Evolutionary conservation across 2,888 invertebrate species (phyloP).

Genomic region (Laspeyria flexula): DNA sequence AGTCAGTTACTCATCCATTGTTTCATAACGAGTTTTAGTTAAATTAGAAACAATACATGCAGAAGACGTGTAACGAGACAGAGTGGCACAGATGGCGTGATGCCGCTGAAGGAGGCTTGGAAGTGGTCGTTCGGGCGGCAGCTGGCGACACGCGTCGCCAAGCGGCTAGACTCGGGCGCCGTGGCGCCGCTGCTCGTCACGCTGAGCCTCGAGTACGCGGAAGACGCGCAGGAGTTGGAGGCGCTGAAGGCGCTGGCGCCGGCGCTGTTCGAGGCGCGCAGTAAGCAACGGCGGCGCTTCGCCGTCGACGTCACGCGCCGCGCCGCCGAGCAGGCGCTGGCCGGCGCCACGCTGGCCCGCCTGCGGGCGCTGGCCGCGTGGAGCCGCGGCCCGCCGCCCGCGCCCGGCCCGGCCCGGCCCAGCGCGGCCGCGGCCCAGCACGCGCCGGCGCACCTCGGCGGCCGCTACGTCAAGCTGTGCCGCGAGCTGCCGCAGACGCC

Average conservation of each 20-base stretch:
- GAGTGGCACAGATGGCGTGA: constrained; percentile 70
- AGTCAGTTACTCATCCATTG: constrained; percentile 55
- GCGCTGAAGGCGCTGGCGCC: constrained; percentile 74
- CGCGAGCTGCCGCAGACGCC: constrained; percentile 96
- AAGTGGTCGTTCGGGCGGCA: constrained; percentile 89
- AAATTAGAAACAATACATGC: no score
- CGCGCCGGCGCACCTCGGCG: constrained; percentile 88
- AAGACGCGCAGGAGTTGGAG: constrained; percentile 84
- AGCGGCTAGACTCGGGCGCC: constrained; percentile 85
- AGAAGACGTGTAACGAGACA: no score
- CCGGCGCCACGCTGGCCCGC: constrained; percentile 68
- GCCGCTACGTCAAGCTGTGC: constrained; percentile 91
- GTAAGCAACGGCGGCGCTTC: constrained; percentile 70
- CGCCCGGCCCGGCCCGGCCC: constrained; percentile 46
- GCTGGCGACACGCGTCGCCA: constrained; percentile 84
- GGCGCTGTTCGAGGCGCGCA: constrained; percentile 67
- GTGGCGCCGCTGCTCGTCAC: constrained; percentile 87
- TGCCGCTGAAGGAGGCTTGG: constrained; percentile 92
- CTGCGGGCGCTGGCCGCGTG: constrained; percentile 25
- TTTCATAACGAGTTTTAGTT: no score
- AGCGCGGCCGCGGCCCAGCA: not conserved
- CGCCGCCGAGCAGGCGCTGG: constrained; percentile 85
- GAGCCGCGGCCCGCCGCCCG: constrained; percentile 70
- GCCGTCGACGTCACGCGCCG: constrained; percentile 88
- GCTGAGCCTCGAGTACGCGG: constrained; percentile 85